Base-by-base conservation (phyloP, 2,888 invertebrate genomes). In the Sericinus montela region DNA sequence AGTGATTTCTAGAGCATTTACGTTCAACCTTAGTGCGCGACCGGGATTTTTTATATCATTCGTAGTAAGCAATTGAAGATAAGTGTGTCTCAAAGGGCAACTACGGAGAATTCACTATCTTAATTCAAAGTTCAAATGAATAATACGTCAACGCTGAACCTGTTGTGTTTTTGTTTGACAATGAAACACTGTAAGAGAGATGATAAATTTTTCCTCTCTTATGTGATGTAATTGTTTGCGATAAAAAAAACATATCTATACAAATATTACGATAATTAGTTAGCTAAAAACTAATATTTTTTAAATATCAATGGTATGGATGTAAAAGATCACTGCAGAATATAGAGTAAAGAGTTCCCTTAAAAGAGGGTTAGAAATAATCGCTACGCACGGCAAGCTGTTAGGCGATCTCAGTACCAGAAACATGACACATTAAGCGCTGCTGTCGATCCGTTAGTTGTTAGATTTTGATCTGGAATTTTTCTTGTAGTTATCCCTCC, bases 71-170 rank as follows among this genome's bases (percentile, higher is more conserved):
- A 53, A 55, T 56, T 51, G 56, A 55, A 56, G 72, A 70, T 69
- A 69, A 65, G 62, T 62, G 62, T 65, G 65, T 71, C 63, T 59
- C 60, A 11, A 71, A 75, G 75, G 73, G 72, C 72, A 71, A 61
- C 42, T 43, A 45, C 49, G 54, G 54, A 48, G 48, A 48, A 53
- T 45, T 40, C 39, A 53, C 38, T 54, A 56, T 55, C 53, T 45
- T 15, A 3, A 41, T 15, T 8, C 36, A 41, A 45, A 51, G 55
- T 56, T 65, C 63, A 58, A 61, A 62, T 48, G 19, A 19, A 19
- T 30, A 54, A 59, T 69, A 65, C 72, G 69, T 71, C 69, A 72
- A 53, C 59, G 54, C 46, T 53, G 34, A 34, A 25, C 16, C 38
- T 39, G 39, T 36, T 43, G 38, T 46, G 51, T 54, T 51, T 53